Base-by-base conservation (phyloP, 2,888 invertebrate genomes). In the Diplazon laetatorius region DNA sequence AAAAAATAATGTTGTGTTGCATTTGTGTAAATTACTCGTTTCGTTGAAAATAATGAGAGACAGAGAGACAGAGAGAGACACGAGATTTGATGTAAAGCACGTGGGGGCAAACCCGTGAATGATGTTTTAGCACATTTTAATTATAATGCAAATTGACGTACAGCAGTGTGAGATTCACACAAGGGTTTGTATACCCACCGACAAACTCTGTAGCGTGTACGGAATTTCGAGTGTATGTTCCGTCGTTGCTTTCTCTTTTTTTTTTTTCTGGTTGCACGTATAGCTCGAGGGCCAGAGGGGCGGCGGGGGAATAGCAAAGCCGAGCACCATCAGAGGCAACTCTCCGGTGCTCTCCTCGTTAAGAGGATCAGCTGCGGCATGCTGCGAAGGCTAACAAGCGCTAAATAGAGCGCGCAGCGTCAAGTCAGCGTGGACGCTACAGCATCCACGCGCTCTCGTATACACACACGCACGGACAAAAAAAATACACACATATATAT, bases 331-430 rank as follows among this genome's bases (percentile, higher is more conserved):
- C 22, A 22, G 48, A n/a, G n/a, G 14, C 16, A 66, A 37, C 22
- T n/a, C 57, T 22, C 10, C 57, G 63, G 20, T 80, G 81, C 75
- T 82, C 75, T 82, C 82, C 86, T 87, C 86, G 85, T 87, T 87
- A 87, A 85, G 87, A 87, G 89, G 88, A 90, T 90, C 89, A 89
- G 88, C 88, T 86, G 87, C 85, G 82, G 82, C 85, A 83, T 83
- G 87, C 88, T 89, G 89, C 87, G 86, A 84, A 70, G 85, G 84
- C 87, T 90, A 90, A 90, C 90, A 87, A 90, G 90, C 88, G 86
- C 87, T 88, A 89, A 90, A 90, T 89, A 88, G 89, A 89, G 86
- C 84, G 78, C 83, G 71, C 73, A 70, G 57, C 57, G 35, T 60
- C 50, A 62, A 69, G 42, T 73, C 81, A 81, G 73, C 80, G 52